Evolutionary conservation across 2,113 vertebrate genomes (phyloP).

Genomic region (Mastomys coucha): DNA sequence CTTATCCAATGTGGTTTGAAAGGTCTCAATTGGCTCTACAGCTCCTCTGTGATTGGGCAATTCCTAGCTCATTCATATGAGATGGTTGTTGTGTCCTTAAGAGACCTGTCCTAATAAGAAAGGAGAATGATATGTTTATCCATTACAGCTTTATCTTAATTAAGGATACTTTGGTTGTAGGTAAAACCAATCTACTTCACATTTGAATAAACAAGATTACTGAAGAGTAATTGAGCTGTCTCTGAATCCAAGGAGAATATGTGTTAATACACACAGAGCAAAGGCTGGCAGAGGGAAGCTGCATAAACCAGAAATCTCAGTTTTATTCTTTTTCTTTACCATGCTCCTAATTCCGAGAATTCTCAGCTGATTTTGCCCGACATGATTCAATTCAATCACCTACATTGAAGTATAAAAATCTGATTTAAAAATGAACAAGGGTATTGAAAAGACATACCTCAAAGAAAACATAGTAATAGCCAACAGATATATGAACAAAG

Average conservation of each 20-base stretch:
- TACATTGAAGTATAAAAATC: not conserved
- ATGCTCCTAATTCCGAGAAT: not conserved
- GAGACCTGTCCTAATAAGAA: constrained; percentile 41
- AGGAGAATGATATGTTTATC: not conserved
- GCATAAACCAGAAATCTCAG: not conserved
- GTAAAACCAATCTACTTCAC: constrained; percentile 18
- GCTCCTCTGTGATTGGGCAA: not conserved
- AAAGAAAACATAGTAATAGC: not conserved
- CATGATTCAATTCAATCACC: not conserved
- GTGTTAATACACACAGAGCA: not conserved
- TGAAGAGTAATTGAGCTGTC: not conserved
- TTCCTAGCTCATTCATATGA: not conserved
- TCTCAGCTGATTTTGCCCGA: not conserved
- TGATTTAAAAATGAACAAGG: not conserved
- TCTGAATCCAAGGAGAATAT: not conserved
- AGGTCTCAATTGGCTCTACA: not conserved
- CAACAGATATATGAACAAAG: not conserved
- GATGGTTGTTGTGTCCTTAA: not conserved
- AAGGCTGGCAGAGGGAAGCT: not conserved
- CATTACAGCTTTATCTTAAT: constrained; percentile 30
- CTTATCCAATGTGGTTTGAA: not conserved
- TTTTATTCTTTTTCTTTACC: not conserved
- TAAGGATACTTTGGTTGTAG: not conserved
- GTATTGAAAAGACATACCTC: not conserved
- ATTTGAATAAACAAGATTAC: constrained; percentile 25